Base-by-base conservation (phyloP, 2,797 vertebrate genomes). In the Lithobates pipiens region DNA sequence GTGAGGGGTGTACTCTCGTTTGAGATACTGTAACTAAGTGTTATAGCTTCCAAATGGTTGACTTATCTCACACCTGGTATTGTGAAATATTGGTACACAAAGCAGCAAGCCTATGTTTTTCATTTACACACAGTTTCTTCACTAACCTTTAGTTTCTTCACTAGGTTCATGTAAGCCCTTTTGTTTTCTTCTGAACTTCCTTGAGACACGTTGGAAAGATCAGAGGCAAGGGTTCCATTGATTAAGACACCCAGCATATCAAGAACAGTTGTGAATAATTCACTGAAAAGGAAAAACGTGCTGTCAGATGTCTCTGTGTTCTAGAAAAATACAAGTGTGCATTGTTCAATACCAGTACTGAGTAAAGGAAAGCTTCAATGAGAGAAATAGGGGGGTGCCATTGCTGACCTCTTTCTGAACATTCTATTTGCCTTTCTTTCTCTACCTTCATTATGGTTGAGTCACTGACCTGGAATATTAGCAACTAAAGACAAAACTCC, bases 201-300 rank as follows among this genome's bases (percentile, higher is more conserved):
- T 0, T 92, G 94, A 77, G 93, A 92, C 42, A 91, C 36, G 0
- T 54, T 93, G 1, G 93, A 90, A 65, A 93, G 86, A 87, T 93
- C 93, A 0, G 86, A 93, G 61, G 92, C 84, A 10, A 94, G 82
- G 0, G 90, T 94, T 18, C 94, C 93, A 0, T 91, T 93, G 92
- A 93, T 93, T 85, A 94, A 88, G 77, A 94, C 89, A 0, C 93
- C 91, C 90, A 95, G 89, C 93, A 94, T 90, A 39, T 89, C 94
- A 5, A 95, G 93, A 82, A 94, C 88, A 0, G 93, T 91, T 0
- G 88, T 93, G 89, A 93, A 91, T 88, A 94, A 42, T 27, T 93
- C 93, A 1, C 94, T 94, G 88, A 8, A 84, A 87, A 54, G 61
- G 0, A 54, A 86, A 86, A 82, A 84, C 29, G 50, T 44, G n/a